Evolutionary conservation across 2,113 vertebrate species (phyloP), one percentile per base, ranked within the genome.

Genomic region (Scolopax mira): DNA sequence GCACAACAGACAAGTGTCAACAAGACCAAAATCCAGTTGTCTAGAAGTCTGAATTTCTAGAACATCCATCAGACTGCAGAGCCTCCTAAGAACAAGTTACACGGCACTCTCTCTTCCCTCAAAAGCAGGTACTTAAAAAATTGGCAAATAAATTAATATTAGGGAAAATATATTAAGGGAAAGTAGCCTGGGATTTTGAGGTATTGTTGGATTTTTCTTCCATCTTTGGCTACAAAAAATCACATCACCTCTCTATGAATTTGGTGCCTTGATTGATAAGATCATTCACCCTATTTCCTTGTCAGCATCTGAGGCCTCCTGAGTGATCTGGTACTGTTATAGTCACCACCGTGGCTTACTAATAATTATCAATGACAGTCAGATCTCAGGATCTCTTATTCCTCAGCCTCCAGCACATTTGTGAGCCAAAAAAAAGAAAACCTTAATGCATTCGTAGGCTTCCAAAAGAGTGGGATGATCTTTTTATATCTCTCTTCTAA

Each of bases 61-160:
- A 12, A 2, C 18, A 65, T 52, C 41, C 15, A 18, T 57, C 27
- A 74, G 25, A 14, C 12, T 8, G 3, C 39, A 60, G 44, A 80
- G 18, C 5, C 22, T 48, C 13, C 7, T 7, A 35, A 35, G 37
- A 74, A 70, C 27, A 25, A 66, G 23, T 65, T 61, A 52, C 19
- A 12, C 8, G 13, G 2, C 3, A 3, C 8, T 65, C 0, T 0
- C 61, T 46, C 37, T 74, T 71, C 25, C 28, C 18, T 77, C 33
- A 18, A 55, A 67, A 41, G 9, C 5, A 24, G 5, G 58, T 75
- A 33, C 28, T 67, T 75, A 62, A 94, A 78, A 79, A 9, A 33
- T 18, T 51, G 16, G 74, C 16, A 85, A 60, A 49, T 18, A 72
- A 74, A 54, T 75, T 44, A 5, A 37, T 72, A 9, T 13, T 62